Percentiles rank a stretch among this genome's conserved stretches.
Evolutionary conservation across 2,113 vertebrate species (phyloP).

Genomic region (Rhinolophus sinicus): DNA sequence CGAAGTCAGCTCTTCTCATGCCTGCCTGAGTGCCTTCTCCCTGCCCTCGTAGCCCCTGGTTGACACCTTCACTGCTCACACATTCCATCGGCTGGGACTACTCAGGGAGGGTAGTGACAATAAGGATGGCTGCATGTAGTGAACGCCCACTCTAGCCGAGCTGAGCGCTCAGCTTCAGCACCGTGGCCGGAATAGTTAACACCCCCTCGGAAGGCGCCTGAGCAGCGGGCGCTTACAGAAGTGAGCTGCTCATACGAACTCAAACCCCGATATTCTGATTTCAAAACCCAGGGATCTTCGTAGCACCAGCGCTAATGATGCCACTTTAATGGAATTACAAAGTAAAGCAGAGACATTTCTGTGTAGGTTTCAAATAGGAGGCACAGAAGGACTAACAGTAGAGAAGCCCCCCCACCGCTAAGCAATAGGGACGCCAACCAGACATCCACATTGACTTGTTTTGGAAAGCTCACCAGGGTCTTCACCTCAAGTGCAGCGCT

Average conservation of each 20-base stretch:
- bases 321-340: neutral
- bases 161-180: accelerated
- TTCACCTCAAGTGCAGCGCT: no score
- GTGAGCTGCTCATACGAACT: accelerated
- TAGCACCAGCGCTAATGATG: neutral
- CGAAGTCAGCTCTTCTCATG: accelerated
- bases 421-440: no score
- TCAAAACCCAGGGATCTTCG: neutral
- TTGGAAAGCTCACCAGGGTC: no score
- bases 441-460: accelerated
- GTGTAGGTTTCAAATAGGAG: accelerated
- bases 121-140: accelerated
- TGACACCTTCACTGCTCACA: neutral
- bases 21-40: neutral
- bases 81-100: accelerated
- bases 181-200: accelerated
- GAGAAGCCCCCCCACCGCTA: neutral
- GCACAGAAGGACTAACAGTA: neutral
- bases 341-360: neutral
- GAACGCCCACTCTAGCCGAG: no score
- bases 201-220: accelerated
- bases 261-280: neutral
- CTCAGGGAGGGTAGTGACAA: neutral
- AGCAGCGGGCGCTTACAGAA: accelerated
- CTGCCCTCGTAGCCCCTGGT: neutral